Evolutionary conservation across 1,140 invertebrate species (phyloP).

Genomic region (Drosophila ananassae): DNA sequence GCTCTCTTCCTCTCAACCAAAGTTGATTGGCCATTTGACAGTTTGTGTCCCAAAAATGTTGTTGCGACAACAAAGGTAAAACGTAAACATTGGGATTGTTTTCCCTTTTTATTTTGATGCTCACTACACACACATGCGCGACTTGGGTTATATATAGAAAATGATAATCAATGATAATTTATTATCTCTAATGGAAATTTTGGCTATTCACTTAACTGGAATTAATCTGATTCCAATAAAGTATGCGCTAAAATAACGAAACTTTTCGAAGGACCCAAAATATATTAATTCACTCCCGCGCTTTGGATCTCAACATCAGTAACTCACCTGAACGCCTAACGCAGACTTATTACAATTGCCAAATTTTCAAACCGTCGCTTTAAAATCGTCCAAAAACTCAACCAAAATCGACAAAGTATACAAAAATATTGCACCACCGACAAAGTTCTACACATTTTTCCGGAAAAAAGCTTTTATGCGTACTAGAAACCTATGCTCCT

Average conservation of each 20-base stretch:
- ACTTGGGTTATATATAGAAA: constrained; percentile 39
- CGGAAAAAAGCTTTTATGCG: constrained; percentile 48
- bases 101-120: constrained; percentile 67
- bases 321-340: constrained; percentile 18
- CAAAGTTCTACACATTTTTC: constrained; percentile 26
- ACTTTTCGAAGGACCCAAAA: background rate
- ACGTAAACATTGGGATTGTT: constrained; percentile 78
- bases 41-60: constrained; percentile 44
- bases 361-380: constrained; percentile 60
- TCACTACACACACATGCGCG: constrained; percentile 8
- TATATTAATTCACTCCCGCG: background rate
- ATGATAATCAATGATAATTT: constrained; percentile 59
- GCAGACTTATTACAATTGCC: constrained; percentile 42
- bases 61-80: constrained; percentile 72
- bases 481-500: constrained; percentile 2
- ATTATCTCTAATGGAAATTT: constrained; percentile 59
- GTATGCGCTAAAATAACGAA: constrained; percentile 13
- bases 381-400: constrained; percentile 45
- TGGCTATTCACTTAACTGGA: constrained; percentile 52
- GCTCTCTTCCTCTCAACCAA: constrained; percentile 22
- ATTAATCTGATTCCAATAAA: constrained; percentile 70
- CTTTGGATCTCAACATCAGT: constrained; percentile 1
- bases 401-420: constrained; percentile 8
- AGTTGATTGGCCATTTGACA: constrained; percentile 73
- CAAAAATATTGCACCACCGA: constrained; percentile 34